A percentile compares a stretch with the other conserved stretches of the same genome.
Conservation (phyloP, 2,797 vertebrate genomes). For the Sebastes minor region DNA sequence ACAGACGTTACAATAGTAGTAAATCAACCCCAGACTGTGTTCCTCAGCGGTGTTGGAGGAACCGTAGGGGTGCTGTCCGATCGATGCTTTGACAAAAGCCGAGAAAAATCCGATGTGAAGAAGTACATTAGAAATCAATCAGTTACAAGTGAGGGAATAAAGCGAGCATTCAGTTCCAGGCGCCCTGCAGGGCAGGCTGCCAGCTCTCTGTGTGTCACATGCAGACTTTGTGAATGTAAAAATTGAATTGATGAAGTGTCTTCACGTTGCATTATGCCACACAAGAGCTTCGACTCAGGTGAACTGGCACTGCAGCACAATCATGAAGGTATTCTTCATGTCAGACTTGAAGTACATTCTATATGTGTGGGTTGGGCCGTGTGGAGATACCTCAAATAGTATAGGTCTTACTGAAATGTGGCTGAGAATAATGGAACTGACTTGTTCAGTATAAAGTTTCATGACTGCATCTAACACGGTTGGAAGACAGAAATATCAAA, state of each 20-base stretch:
- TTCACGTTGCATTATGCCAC: neutral
- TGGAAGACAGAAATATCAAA: neutral
- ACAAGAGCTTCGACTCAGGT: neutral
- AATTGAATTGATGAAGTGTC: constrained; percentile 27
- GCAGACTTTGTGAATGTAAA: constrained; percentile 21
- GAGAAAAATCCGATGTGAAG: constrained; percentile 20
- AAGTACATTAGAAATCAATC: constrained; percentile 36
- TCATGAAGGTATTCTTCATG: neutral
- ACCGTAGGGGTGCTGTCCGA: neutral
- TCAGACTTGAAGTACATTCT: neutral
- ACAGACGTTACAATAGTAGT: neutral
- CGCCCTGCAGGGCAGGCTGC: neutral
- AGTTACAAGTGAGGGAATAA: constrained; percentile 19
- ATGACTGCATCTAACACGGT: neutral
- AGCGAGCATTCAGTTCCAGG: neutral
- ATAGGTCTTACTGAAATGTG: neutral
- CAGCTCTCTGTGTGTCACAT: constrained; percentile 13
- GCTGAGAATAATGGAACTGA: neutral
- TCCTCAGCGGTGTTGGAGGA: neutral
- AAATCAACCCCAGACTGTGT: neutral
- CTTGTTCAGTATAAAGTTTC: neutral
- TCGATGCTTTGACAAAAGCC: constrained; percentile 39
- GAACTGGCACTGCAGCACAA: neutral
- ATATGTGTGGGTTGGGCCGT: neutral
- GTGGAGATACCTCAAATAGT: neutral